These are phyloP conservation scores for Astropecten irregularis DNA, from an alignment of 53 echinoderm and acorn worm species.

Conservation along the genomic window DNA sequence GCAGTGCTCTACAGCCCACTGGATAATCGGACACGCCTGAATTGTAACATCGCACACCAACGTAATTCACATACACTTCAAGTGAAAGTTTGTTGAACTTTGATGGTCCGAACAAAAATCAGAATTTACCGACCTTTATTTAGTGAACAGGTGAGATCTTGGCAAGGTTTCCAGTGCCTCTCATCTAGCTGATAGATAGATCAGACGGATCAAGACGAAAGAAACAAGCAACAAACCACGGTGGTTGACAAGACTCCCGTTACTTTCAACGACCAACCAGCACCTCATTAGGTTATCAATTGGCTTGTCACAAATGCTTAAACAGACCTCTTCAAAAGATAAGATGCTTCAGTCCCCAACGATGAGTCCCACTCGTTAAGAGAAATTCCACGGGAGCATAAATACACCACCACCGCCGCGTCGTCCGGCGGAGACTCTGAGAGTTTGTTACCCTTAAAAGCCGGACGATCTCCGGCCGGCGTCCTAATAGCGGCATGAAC, in stretches of 20 bases:
- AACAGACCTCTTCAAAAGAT: background rate
- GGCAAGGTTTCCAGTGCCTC: too few relatives aligned
- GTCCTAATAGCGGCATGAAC: background rate
- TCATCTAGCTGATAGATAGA: too few relatives aligned
- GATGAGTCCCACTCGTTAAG: background rate
- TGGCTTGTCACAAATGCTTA: background rate
- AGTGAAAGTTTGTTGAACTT: too few relatives aligned
- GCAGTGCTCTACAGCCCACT: too few relatives aligned
- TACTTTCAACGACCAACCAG: background rate
- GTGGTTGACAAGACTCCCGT: background rate
- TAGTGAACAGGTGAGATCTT: too few relatives aligned
- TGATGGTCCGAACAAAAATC: too few relatives aligned
- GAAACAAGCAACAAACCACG: background rate
- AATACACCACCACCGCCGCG: conserved; percentile 1
- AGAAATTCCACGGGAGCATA: conserved; percentile 8
- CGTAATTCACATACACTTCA: too few relatives aligned
- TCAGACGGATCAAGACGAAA: background rate
- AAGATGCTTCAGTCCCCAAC: background rate
- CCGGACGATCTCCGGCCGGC: background rate
- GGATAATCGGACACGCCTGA: too few relatives aligned
- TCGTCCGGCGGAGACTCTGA: too few relatives aligned
- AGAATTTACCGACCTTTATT: too few relatives aligned
- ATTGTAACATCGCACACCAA: too few relatives aligned
- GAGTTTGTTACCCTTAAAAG: background rate
- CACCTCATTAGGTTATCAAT: conserved; percentile 9